These are phyloP conservation scores for Nycticryphes semicollaris DNA, from an alignment of 2,113 vertebrate genomes.

Conservation along the genomic window DNA sequence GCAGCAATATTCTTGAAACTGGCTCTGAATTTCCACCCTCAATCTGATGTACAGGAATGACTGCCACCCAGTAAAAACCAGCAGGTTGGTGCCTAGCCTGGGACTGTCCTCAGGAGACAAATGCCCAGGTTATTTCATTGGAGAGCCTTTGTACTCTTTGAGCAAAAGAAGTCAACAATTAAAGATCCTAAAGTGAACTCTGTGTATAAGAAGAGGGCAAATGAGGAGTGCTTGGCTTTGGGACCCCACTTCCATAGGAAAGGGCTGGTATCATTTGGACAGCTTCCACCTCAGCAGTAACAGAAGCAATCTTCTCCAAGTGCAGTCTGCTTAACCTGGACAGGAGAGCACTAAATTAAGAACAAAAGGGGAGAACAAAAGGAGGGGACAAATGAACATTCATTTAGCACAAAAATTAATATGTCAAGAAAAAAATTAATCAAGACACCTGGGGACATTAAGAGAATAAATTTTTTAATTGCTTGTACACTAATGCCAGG, in stretches of 20 bases:
- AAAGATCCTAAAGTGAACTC: background rate
- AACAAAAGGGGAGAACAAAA: conserved; percentile 14
- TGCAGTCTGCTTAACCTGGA: background rate
- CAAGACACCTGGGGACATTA: background rate
- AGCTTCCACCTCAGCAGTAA: background rate
- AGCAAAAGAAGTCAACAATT: background rate
- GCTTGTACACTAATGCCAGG: background rate
- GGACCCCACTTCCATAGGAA: background rate
- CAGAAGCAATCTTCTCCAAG: background rate
- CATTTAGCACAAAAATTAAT: conserved; percentile 10
- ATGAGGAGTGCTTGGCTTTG: background rate
- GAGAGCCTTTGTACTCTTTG: background rate
- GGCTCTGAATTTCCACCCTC: background rate
- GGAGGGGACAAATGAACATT: background rate
- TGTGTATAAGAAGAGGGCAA: rapidly evolving
- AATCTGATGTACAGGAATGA: background rate
- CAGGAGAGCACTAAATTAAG: background rate
- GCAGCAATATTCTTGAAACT: rapidly evolving
- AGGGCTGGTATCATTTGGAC: background rate
- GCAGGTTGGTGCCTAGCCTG: background rate
- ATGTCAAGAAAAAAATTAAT: conserved; percentile 30
- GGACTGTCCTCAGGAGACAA: background rate
- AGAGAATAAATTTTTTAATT: conserved; percentile 24
- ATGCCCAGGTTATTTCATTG: background rate
- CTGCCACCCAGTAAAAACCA: background rate